phyloP scores from a whole-genome alignment of 2,888 invertebrate genomes.

The Synergus itoensis region DNA sequence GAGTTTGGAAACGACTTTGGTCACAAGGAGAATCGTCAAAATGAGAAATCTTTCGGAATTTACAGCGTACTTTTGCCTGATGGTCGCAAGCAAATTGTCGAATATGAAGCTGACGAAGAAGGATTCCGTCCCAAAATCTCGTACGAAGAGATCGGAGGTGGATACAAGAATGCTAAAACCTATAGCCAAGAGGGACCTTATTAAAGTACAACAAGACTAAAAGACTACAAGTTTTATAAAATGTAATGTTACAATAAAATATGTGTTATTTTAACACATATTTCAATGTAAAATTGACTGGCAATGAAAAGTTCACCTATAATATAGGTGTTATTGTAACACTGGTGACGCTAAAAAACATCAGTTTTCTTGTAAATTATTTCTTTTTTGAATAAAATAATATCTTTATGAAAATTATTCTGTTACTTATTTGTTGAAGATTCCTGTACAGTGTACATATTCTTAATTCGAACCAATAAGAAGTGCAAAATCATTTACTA shows the following conservation, averaged over 20 bases:
- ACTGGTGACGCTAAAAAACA: neutral
- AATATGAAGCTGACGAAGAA: conserved; percentile 84
- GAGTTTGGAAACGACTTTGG: conserved; percentile 75
- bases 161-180: conserved; percentile 69
- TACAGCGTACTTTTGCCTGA: conserved; percentile 76
- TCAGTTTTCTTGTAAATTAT: neutral
- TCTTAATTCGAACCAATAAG: no score
- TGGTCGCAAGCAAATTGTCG: conserved; percentile 81
- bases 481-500: no score
- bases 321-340: neutral
- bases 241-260: neutral
- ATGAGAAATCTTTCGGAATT: conserved; percentile 74
- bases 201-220: conserved; percentile 42
- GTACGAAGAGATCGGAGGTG: conserved; percentile 80
- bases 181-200: conserved; percentile 58
- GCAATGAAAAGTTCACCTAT: neutral
- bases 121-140: conserved; percentile 85
- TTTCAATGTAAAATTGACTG: neutral
- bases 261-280: neutral
- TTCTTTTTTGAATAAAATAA: neutral
- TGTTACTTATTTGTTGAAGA: neutral
- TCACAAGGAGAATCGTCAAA: conserved; percentile 77
- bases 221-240: neutral
- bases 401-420: neutral
- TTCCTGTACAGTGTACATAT: neutral